These are phyloP conservation scores for Drosophila truncata DNA, from an alignment of 1,140 invertebrate genomes.

Conservation along the genomic window DNA sequence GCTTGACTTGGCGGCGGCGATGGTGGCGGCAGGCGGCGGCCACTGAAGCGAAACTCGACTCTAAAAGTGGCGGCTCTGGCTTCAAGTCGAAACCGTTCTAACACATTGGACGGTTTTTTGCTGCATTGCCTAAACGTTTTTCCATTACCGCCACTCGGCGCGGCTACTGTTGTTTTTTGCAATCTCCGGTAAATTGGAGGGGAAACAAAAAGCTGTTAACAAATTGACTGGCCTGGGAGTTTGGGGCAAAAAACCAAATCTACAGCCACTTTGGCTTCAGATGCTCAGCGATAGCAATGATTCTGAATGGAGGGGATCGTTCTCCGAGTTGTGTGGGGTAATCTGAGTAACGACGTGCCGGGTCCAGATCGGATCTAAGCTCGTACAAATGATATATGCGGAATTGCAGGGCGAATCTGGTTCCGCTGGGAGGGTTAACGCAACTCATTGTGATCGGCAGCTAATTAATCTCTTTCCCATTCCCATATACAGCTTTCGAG, in stretches of 20 bases:
- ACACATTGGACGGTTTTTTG: slow-evolving; percentile 55
- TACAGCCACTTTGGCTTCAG: slow-evolving; percentile 18
- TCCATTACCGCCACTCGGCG: slow-evolving; percentile 38
- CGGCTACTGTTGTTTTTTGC: slow-evolving; percentile 63
- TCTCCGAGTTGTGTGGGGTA: slow-evolving; percentile 46
- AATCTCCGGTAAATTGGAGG: slow-evolving; percentile 75
- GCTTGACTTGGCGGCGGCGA: too few species aligned
- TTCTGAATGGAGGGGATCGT: slow-evolving; percentile 52
- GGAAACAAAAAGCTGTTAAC: slow-evolving; percentile 79
- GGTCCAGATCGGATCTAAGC: slow-evolving; percentile 54
- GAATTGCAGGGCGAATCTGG: slow-evolving; percentile 33
- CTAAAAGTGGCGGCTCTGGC: slow-evolving; percentile 17
- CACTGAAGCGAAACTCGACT: slow-evolving; percentile 66
- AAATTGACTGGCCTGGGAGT: slow-evolving; percentile 62
- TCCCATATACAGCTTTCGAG: slow-evolving; percentile 86
- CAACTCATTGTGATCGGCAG: slow-evolving; percentile 38
- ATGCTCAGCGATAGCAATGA: slow-evolving; percentile 60
- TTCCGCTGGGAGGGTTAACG: slow-evolving; percentile 33
- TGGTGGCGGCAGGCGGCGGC: slow-evolving; percentile 58
- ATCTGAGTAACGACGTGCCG: slow-evolving; percentile 65
- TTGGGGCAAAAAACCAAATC: slow-evolving; percentile 49
- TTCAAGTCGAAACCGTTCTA: slow-evolving; percentile 66
- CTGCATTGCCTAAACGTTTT: slow-evolving; percentile 59
- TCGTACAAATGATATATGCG: slow-evolving; percentile 5
- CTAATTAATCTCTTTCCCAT: slow-evolving; percentile 44